Percentiles rank a stretch among this genome's conserved stretches.
Evolutionary conservation across 2,797 vertebrate species (phyloP).

Genomic region (Artibeus lituratus): DNA sequence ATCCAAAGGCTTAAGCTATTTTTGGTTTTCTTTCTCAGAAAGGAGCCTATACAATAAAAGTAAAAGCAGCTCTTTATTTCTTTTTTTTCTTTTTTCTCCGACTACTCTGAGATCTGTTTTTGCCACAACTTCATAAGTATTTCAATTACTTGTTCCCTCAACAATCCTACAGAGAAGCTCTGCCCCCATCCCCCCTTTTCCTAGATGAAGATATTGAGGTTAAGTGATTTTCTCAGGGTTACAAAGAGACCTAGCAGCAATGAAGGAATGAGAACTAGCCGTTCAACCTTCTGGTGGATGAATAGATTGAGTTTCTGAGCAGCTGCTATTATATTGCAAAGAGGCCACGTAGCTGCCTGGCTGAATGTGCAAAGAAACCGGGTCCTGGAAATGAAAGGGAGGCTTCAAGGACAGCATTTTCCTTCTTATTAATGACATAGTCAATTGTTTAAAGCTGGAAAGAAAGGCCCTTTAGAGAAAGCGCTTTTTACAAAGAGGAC

Average conservation of each 20-base stretch:
- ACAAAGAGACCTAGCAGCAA: conserved; percentile 68
- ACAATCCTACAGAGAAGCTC: conserved; percentile 57
- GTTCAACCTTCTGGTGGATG: conserved; percentile 60
- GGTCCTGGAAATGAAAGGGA: conserved; percentile 59
- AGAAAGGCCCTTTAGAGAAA: conserved; percentile 58
- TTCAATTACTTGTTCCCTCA: conserved; percentile 72
- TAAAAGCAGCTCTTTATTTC: conserved; percentile 45
- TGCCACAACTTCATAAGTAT: conserved; percentile 69
- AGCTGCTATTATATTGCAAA: conserved; percentile 71
- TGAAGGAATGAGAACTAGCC: conserved; percentile 60
- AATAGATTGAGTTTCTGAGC: conserved; percentile 71
- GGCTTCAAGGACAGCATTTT: conserved; percentile 42
- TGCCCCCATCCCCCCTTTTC: conserved; percentile 52
- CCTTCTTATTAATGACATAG: conserved; percentile 63
- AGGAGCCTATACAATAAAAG: conserved; percentile 43
- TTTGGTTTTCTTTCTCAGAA: conserved; percentile 45
- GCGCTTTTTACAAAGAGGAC: conserved; percentile 35
- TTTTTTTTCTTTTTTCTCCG: neutral
- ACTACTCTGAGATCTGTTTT: conserved; percentile 64
- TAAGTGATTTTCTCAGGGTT: conserved; percentile 79
- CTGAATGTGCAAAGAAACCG: conserved; percentile 44
- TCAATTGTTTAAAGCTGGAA: conserved; percentile 59
- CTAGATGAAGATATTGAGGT: conserved; percentile 75
- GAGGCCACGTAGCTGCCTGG: conserved; percentile 26
- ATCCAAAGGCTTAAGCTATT: conserved; percentile 27